Base-by-base conservation (phyloP, 53 echinoderm and acorn worm genomes). In the Glandiceps talaboti region DNA sequence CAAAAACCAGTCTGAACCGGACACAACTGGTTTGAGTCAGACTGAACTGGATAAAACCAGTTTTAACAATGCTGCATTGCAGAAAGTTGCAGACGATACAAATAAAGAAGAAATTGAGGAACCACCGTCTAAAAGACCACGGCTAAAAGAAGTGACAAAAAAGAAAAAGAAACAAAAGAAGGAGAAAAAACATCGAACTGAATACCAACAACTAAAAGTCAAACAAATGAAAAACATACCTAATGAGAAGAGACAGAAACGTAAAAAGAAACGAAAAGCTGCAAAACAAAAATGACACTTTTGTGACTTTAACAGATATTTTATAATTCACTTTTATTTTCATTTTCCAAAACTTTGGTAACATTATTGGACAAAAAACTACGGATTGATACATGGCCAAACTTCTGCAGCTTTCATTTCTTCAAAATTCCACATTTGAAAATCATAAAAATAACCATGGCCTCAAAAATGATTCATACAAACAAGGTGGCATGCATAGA, bases 111-210 rank as follows among this genome's bases (percentile, higher is more conserved):
- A 45, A 45, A 45, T 12, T 12, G 64, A 45, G 64, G 20, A 45
- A 20, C 64, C 64, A 45, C 64, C 64, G 6, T 6, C 64, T 45
- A 45, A 45, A 20, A 45, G 64, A 45, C 64, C 6, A 45, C 6
- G 88, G 88, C 32, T 73, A 73, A 27, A 31, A 76, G 75, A 91
- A 91, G 33, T 78, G 82, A 74, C 6, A 20, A 45, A 45, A 20
- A 91, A 88, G 33, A 86, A 78, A 76, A 74, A 76, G 27, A 90
- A 83, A 76, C 81, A 85, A 72, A 91, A 85, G 74, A 76, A 80
- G 28, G 80, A 82, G 75, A 81, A 81, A 64, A 88, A 91, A 32
- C 27, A 32, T 25, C 76, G 32, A 82, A 26, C 64, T 20, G 20
- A 45, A 20, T 45, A 12, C 20, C 64, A 45, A 20, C 6, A 45